Evolutionary conservation across 1,140 invertebrate species (phyloP).

Genomic region (Globodera ellingtonae): DNA sequence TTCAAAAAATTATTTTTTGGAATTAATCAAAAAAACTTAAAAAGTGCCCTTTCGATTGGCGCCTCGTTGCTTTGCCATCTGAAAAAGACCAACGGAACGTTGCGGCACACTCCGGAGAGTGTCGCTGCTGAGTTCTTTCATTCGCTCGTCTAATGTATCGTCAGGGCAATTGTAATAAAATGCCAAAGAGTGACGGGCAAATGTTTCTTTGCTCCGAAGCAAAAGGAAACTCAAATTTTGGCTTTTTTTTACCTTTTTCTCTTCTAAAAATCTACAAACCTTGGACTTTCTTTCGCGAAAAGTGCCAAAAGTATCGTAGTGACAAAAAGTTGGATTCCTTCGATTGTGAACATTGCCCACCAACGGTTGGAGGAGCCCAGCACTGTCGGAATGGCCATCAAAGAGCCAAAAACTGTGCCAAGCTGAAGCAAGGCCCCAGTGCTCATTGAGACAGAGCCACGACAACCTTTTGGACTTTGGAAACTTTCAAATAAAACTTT

Average conservation of each 20-base stretch:
- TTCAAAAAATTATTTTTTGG: not conserved
- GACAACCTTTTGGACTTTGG: slow-evolving; percentile 56
- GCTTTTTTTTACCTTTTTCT: too few relatives aligned
- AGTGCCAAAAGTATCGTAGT: not conserved
- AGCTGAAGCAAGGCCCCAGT: slow-evolving; percentile 58
- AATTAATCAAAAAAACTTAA: not conserved
- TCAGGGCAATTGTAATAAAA: slow-evolving; percentile 48
- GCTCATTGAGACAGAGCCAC: slow-evolving; percentile 54
- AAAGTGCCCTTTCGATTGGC: slow-evolving; percentile 17
- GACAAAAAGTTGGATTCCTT: slow-evolving; percentile 24
- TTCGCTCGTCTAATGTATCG: slow-evolving; percentile 26
- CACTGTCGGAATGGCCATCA: slow-evolving; percentile 58
- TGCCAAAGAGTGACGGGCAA: slow-evolving; percentile 41
- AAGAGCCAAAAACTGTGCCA: slow-evolving; percentile 54
- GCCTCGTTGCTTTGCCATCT: not conserved
- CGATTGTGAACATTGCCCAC: slow-evolving; percentile 54
- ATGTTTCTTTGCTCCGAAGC: slow-evolving; percentile 31
- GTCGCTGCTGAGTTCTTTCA: slow-evolving; percentile 40
- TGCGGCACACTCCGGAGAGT: slow-evolving; percentile 36
- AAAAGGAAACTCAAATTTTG: slow-evolving; percentile 38
- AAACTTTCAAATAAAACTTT: too few relatives aligned
- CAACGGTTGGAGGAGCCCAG: slow-evolving; percentile 50
- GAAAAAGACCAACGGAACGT: slow-evolving; percentile 10
- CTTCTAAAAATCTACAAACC: not conserved
- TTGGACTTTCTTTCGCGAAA: slow-evolving; percentile 1